These are phyloP conservation scores for Spinibarbus caldwelli DNA, from an alignment of 2,797 vertebrate species.

Conservation along the genomic window DNA sequence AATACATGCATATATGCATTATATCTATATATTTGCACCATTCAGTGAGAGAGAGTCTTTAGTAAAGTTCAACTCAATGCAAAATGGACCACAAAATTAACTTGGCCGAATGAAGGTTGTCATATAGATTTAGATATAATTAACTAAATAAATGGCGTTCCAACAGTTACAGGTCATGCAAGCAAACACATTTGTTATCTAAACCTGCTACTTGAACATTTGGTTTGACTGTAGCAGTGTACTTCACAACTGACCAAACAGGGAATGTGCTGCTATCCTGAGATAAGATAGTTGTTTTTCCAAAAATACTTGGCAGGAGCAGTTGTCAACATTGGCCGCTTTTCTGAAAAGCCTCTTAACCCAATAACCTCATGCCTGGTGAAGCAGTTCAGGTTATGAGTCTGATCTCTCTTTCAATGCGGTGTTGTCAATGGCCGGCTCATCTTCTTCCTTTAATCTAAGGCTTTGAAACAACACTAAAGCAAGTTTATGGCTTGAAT, in stretches of 20 bases:
- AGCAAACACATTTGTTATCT: constrained; percentile 40
- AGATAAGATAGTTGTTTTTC: constrained; percentile 32
- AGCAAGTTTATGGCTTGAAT: constrained; percentile 11
- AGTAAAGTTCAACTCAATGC: neutral
- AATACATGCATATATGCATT: neutral
- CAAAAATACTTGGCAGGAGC: constrained; percentile 28
- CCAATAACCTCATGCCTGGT: constrained; percentile 29
- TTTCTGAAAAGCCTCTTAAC: constrained; percentile 22
- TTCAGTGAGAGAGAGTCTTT: neutral
- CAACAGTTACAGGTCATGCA: constrained; percentile 2
- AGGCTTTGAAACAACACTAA: constrained; percentile 29
- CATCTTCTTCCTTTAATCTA: constrained; percentile 21
- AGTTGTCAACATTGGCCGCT: constrained; percentile 44
- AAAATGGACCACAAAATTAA: neutral
- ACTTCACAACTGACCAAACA: constrained; percentile 50
- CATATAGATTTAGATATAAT: neutral
- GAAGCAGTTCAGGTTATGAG: constrained; percentile 21
- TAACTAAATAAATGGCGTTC: neutral
- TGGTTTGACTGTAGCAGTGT: constrained; percentile 29
- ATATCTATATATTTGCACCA: neutral
- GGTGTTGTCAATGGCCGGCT: constrained; percentile 13
- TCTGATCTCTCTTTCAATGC: constrained; percentile 16
- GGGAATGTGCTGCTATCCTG: neutral
- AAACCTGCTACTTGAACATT: constrained; percentile 41
- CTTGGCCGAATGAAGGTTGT: too few species aligned